Percentiles rank a stretch among this genome's conserved stretches.
These are phyloP conservation scores for Synaphobranchus kaupii DNA, from an alignment of 2,797 vertebrate species.

Conservation along the genomic window DNA sequence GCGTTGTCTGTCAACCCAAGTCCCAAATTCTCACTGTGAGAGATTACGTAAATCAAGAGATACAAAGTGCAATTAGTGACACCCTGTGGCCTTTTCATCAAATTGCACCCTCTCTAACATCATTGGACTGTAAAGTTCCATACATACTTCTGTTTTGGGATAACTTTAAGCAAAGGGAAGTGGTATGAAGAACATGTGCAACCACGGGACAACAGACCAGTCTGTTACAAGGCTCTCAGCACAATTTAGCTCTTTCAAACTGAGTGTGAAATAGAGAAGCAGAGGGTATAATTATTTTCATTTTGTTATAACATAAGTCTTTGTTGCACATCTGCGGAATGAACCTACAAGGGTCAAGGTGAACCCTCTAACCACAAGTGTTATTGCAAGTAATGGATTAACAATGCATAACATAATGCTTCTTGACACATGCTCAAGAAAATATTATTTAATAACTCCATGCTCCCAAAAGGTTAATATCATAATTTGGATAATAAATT, in stretches of 20 bases:
- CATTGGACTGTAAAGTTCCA: not conserved
- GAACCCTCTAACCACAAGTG: not conserved
- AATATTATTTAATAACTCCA: not conserved
- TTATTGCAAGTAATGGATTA: not conserved
- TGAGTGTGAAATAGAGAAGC: not conserved
- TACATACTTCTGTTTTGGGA: not conserved
- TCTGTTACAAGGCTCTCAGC: not conserved
- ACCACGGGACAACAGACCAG: not conserved
- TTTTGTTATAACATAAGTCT: not conserved
- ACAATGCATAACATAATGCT: not conserved
- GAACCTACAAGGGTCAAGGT: not conserved
- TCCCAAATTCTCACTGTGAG: not conserved
- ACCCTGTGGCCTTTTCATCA: slow-evolving; percentile 44
- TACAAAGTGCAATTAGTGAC: slow-evolving; percentile 49
- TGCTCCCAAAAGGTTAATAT: not conserved
- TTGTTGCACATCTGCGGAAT: not conserved
- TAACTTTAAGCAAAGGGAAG: not conserved
- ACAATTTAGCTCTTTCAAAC: not conserved
- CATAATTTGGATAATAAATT: not conserved
- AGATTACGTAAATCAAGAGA: not conserved
- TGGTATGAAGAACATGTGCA: not conserved
- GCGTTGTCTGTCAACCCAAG: not conserved
- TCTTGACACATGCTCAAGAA: not conserved
- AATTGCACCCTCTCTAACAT: slow-evolving; percentile 12
- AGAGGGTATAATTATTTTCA: not conserved